phyloP scores from a whole-genome alignment of 2,797 vertebrate species.

The Staurois parvus region DNA sequence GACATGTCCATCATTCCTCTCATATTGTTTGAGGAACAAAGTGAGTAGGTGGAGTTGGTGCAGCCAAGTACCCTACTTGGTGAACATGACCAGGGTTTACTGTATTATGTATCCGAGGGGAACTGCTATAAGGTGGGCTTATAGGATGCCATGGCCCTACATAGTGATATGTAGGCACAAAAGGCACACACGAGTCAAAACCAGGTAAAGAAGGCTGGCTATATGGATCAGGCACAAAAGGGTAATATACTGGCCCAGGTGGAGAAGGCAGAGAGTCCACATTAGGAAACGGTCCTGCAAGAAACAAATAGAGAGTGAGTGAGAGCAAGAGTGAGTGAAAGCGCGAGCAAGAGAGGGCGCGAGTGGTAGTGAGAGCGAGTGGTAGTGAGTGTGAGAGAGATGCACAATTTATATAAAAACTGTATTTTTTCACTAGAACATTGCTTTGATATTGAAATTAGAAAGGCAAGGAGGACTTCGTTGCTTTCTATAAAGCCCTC shows the following conservation, averaged over 20 bases:
- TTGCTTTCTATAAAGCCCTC: no score
- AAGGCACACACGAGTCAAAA: constrained; percentile 72
- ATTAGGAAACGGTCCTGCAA: constrained; percentile 72
- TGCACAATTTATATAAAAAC: no score
- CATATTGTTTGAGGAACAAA: constrained; percentile 76
- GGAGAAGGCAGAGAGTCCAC: constrained; percentile 71
- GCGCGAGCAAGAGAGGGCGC: no score
- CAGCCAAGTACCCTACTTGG: constrained; percentile 78
- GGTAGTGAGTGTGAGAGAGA: no score
- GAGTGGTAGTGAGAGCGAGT: no score
- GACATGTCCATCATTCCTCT: constrained; percentile 21
- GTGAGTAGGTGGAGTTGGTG: constrained; percentile 73
- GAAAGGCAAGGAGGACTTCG: no score
- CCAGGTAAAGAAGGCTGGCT: constrained; percentile 71
- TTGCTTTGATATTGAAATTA: no score
- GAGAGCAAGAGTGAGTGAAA: no score
- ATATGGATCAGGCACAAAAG: constrained; percentile 80
- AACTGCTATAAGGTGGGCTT: constrained; percentile 69
- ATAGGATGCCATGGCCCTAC: constrained; percentile 80
- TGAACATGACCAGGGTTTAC: constrained; percentile 78
- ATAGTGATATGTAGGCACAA: constrained; percentile 79
- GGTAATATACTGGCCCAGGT: constrained; percentile 80
- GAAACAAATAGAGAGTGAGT: neutral
- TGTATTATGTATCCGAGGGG: constrained; percentile 70
- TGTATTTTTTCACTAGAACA: no score